phyloP scores from a whole-genome alignment of 2,113 vertebrate genomes.

The Calidris pygmaea region DNA sequence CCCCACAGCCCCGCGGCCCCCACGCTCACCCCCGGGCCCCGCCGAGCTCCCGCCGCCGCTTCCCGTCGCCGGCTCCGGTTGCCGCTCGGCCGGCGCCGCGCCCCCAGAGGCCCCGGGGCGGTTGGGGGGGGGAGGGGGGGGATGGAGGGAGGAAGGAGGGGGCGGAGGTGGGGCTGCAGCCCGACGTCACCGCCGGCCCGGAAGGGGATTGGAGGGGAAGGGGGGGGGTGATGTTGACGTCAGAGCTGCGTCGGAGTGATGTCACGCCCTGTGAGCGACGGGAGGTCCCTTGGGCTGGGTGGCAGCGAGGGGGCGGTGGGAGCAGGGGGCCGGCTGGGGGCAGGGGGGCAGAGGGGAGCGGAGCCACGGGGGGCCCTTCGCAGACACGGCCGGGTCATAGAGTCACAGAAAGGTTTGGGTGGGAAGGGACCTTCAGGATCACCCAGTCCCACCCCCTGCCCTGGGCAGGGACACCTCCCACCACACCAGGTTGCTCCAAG shows the following conservation, averaged over 20 bases:
- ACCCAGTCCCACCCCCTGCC: neutral
- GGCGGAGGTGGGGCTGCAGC: neutral
- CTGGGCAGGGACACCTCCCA: neutral
- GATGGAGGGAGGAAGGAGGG: too few species aligned
- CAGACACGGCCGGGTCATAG: too few species aligned
- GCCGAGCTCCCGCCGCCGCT: neutral
- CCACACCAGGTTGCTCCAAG: neutral
- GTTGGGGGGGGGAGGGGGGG: neutral
- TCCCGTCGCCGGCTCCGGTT: too few species aligned
- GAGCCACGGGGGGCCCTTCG: too few species aligned
- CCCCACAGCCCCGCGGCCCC: neutral
- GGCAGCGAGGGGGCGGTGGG: rapidly evolving
- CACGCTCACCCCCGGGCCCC: neutral
- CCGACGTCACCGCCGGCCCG: neutral
- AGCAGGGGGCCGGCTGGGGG: too few species aligned
- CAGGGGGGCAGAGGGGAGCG: neutral
- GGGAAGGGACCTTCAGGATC: neutral
- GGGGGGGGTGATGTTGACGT: neutral
- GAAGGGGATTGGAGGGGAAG: neutral
- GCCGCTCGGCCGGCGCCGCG: neutral
- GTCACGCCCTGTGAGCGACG: neutral
- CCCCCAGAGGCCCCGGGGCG: neutral
- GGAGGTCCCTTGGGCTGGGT: neutral
- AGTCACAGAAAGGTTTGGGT: neutral
- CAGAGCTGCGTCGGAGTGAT: neutral